phyloP scores from a whole-genome alignment of 2,797 vertebrate genomes.

The Danionella dracula region DNA sequence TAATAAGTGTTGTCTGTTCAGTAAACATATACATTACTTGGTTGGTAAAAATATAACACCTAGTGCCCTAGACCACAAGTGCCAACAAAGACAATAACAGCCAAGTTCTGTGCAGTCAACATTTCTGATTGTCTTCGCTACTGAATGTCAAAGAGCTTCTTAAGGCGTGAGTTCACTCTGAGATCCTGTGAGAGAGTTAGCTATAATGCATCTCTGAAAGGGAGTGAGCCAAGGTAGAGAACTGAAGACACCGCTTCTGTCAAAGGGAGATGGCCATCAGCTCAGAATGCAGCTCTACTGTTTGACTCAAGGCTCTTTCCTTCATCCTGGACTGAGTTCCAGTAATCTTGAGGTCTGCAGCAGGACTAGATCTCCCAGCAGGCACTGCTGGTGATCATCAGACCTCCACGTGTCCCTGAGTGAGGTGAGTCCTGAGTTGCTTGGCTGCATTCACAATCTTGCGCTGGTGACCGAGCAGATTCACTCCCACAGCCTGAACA shows the following conservation, averaged over 20 bases:
- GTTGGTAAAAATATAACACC: neutral
- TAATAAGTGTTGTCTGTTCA: neutral
- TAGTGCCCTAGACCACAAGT: slow-evolving; percentile 41
- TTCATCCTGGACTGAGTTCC: slow-evolving; percentile 19
- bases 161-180: slow-evolving; percentile 32
- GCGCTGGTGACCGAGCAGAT: slow-evolving; percentile 90
- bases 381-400: slow-evolving; percentile 48
- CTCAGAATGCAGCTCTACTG: neutral
- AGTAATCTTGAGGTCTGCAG: slow-evolving; percentile 31
- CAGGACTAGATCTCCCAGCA: slow-evolving; percentile 47
- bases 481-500: slow-evolving; percentile 88
- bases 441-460: slow-evolving; percentile 91
- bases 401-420: slow-evolving; percentile 75
- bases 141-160: slow-evolving; percentile 55
- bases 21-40: neutral
- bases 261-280: slow-evolving; percentile 8
- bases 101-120: neutral
- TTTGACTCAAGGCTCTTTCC: slow-evolving; percentile 23
- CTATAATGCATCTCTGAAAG: slow-evolving; percentile 31
- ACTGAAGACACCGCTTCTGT: neutral
- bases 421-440: slow-evolving; percentile 72
- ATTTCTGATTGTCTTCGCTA: slow-evolving; percentile 67
- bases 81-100: slow-evolving; percentile 28
- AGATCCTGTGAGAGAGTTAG: slow-evolving; percentile 14
- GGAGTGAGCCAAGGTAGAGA: slow-evolving; percentile 13